phyloP scores from a whole-genome alignment of 2,888 invertebrate species.

The Eupithecia tripunctaria region DNA sequence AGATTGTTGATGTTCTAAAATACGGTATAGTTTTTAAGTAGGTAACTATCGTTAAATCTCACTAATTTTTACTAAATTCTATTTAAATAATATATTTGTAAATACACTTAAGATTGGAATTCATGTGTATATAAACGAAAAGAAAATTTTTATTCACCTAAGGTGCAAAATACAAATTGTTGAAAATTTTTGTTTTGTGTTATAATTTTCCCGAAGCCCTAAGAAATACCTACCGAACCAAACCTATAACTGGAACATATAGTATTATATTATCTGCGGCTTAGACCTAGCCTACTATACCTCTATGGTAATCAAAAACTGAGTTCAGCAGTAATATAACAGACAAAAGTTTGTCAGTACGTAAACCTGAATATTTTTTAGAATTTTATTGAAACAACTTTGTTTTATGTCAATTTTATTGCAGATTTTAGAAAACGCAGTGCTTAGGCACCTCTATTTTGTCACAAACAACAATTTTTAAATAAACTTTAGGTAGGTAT shows the following conservation, averaged over 20 bases:
- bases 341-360: background rate
- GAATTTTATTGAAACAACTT: background rate
- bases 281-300: no score
- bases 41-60: conserved; percentile 81
- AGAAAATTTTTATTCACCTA: conserved; percentile 81
- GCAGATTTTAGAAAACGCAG: conserved; percentile 29
- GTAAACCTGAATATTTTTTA: no score
- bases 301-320: background rate
- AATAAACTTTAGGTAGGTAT: conserved; percentile 15
- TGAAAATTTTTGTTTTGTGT: conserved; percentile 72
- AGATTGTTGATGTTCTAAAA: conserved; percentile 83
- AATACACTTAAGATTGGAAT: conserved; percentile 85
- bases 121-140: conserved; percentile 84
- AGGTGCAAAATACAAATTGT: conserved; percentile 84
- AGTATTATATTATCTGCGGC: background rate
- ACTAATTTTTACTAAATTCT: conserved; percentile 85
- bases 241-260: background rate
- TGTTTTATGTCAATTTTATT: conserved; percentile 25
- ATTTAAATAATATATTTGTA: conserved; percentile 85
- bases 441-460: conserved; percentile 29
- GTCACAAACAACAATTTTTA: conserved; percentile 20
- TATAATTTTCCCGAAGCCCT: conserved; percentile 27
- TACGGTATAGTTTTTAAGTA: conserved; percentile 75
- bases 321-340: background rate
- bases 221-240: background rate